These are phyloP conservation scores for Pogonus chalceus DNA, from an alignment of 1,140 invertebrate species.

Conservation along the genomic window DNA sequence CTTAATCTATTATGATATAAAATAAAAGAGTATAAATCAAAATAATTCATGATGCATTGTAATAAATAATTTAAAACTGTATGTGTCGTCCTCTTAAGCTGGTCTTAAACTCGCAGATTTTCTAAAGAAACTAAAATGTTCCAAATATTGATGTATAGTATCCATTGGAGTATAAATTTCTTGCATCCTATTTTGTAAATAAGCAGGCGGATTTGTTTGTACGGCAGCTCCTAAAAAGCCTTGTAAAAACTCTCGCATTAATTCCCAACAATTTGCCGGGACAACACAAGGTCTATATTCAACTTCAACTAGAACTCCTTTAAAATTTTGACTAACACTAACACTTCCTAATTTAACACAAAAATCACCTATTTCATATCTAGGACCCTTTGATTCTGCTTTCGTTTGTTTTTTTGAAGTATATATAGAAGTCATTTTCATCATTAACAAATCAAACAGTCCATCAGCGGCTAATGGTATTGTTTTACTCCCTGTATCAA, in stretches of 20 bases:
- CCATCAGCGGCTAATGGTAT: slow-evolving; percentile 82
- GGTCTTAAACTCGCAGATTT: slow-evolving; percentile 54
- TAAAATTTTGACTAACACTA: slow-evolving; percentile 85
- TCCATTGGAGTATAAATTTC: slow-evolving; percentile 83
- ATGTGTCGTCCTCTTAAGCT: no score
- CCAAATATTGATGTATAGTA: slow-evolving; percentile 89
- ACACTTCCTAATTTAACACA: slow-evolving; percentile 89
- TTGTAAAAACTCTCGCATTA: slow-evolving; percentile 86
- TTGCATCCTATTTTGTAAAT: slow-evolving; percentile 66
- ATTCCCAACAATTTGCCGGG: slow-evolving; percentile 78
- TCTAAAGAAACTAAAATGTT: slow-evolving; percentile 83
- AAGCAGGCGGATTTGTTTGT: slow-evolving; percentile 48
- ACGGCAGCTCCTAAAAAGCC: slow-evolving; percentile 76
- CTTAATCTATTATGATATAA: no score
- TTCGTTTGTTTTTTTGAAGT: slow-evolving; percentile 79
- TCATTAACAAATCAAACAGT: slow-evolving; percentile 83
- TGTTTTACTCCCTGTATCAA: slow-evolving; percentile 77
- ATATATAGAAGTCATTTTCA: slow-evolving; percentile 79
- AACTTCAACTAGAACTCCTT: slow-evolving; percentile 89
- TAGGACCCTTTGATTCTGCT: slow-evolving; percentile 79
- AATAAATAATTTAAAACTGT: no score
- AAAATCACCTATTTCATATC: slow-evolving; percentile 90
- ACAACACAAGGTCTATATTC: slow-evolving; percentile 88
- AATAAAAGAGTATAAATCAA: no score
- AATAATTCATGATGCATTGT: no score